Evolutionary conservation across 2,888 invertebrate genomes (phyloP).

Genomic region (Octodonta nipae): DNA sequence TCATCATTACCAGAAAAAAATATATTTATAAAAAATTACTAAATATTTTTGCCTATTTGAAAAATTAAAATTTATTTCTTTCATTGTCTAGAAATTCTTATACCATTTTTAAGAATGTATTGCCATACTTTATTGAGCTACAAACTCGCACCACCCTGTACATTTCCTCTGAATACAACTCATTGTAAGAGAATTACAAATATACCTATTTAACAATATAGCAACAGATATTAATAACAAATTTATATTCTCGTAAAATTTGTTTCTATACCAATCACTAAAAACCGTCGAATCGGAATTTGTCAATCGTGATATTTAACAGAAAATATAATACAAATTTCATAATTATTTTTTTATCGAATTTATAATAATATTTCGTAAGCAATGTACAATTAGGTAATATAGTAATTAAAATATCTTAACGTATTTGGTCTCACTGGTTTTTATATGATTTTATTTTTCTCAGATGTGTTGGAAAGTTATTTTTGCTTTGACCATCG

Average conservation of each 20-base stretch:
- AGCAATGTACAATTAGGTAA: conserved; percentile 23
- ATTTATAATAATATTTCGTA: conserved; percentile 14
- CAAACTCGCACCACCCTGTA: too few species aligned
- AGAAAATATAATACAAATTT: conserved; percentile 23
- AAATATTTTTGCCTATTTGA: too few species aligned
- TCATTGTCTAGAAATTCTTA: too few species aligned
- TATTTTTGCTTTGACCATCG: too few species aligned
- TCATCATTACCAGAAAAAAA: too few species aligned
- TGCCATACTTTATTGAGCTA: too few species aligned
- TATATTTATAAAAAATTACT: too few species aligned
- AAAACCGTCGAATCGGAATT: background rate
- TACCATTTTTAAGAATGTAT: too few species aligned
- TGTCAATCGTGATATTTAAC: conserved; percentile 15
- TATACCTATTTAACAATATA: conserved; percentile 32
- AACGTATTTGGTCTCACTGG: conserved; percentile 35
- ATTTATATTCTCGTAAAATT: conserved; percentile 21
- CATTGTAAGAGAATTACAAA: too few species aligned
- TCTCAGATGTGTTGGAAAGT: too few species aligned
- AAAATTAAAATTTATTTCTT: too few species aligned
- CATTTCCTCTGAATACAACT: too few species aligned
- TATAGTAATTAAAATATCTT: conserved; percentile 30
- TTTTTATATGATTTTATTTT: conserved; percentile 15
- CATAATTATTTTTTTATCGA: conserved; percentile 7
- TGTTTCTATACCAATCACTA: conserved; percentile 6
- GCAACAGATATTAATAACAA: conserved; percentile 30